Evolutionary conservation across 2,113 vertebrate genomes (phyloP).

Genomic region (Empidonax alnorum): DNA sequence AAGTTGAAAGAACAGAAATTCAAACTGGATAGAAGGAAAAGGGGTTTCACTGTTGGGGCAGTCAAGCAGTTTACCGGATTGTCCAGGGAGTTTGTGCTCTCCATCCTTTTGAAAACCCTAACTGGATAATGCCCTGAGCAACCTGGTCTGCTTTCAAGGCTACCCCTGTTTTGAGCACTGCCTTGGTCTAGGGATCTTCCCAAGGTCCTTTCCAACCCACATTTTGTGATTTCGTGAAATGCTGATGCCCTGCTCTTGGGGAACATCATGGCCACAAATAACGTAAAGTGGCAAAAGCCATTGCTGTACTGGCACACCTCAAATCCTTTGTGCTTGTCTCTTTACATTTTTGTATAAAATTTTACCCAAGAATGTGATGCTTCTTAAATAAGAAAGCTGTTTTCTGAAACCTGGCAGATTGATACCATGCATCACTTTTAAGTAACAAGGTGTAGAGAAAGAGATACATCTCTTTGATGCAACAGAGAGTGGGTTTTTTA

Average conservation of each 20-base stretch:
- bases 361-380: background rate
- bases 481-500: background rate
- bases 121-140: background rate
- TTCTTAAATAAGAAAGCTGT: background rate
- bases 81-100: background rate
- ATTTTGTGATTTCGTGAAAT: background rate
- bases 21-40: background rate
- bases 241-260: background rate
- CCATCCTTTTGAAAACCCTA: background rate
- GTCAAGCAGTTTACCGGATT: background rate
- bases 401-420: background rate
- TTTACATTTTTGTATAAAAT: background rate
- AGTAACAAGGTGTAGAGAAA: background rate
- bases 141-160: background rate
- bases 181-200: background rate
- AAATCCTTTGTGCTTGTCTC: background rate
- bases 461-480: background rate
- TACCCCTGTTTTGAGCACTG: background rate
- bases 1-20: background rate
- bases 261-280: background rate
- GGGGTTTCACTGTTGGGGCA: background rate
- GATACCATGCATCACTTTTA: fast-evolving
- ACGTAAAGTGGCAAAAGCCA: background rate
- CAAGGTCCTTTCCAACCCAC: background rate
- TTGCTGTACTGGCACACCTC: background rate